Percentiles rank a stretch among this genome's conserved stretches.
phyloP scores from a whole-genome alignment of 2,888 invertebrate genomes.

The Fragum fragum region DNA sequence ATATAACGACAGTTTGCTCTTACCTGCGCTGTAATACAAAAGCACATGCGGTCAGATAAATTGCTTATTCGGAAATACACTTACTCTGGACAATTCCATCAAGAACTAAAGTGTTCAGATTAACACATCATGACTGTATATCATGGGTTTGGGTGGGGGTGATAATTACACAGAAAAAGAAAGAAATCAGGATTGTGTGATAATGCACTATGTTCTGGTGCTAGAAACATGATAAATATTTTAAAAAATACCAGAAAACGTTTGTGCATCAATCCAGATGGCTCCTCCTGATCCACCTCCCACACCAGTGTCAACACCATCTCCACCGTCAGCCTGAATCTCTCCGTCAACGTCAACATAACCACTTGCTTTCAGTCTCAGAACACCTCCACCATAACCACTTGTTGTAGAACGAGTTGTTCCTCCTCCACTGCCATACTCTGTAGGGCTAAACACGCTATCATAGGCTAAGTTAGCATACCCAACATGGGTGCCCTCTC shows the following conservation, averaged over 20 bases:
- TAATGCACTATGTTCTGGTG: too few relatives aligned
- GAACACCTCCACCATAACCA: slow-evolving; percentile 74
- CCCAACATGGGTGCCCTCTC: slow-evolving; percentile 60
- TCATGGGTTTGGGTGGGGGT: too few relatives aligned
- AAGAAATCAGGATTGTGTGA: too few relatives aligned
- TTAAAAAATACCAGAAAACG: slow-evolving; percentile 57
- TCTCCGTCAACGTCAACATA: slow-evolving; percentile 73
- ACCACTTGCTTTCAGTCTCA: slow-evolving; percentile 66
- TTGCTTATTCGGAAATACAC: too few relatives aligned
- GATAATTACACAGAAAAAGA: too few relatives aligned
- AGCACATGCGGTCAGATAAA: too few relatives aligned
- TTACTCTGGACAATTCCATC: too few relatives aligned
- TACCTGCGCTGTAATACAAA: too few relatives aligned
- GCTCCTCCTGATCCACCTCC: slow-evolving; percentile 79
- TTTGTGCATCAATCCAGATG: slow-evolving; percentile 55
- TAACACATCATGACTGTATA: too few relatives aligned
- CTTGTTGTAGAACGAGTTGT: slow-evolving; percentile 22
- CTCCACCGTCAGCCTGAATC: slow-evolving; percentile 69
- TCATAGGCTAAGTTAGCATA: slow-evolving; percentile 66
- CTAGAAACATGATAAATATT: too few relatives aligned
- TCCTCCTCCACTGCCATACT: slow-evolving; percentile 77
- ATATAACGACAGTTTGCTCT: too few relatives aligned
- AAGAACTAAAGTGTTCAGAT: too few relatives aligned
- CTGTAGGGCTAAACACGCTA: slow-evolving; percentile 59
- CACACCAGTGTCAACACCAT: slow-evolving; percentile 55